A percentile compares a stretch with the other conserved stretches of the same genome.
Evolutionary conservation across 2,113 vertebrate species (phyloP).

Genomic region (Perca flavescens): DNA sequence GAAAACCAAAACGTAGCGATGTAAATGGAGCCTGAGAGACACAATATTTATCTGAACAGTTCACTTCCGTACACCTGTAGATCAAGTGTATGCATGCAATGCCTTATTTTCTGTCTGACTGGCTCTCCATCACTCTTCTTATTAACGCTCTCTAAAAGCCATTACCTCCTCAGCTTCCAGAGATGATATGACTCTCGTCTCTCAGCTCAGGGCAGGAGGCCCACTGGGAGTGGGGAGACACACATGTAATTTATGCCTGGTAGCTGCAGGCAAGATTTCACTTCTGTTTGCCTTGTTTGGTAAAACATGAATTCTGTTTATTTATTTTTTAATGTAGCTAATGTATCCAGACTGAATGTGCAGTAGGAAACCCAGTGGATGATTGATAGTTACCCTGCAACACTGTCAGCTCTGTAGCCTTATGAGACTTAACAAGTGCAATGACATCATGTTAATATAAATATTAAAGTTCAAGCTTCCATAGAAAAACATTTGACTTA

Average conservation of each 20-base stretch:
- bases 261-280: neutral
- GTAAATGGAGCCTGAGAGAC: neutral
- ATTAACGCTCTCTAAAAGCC: neutral
- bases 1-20: too few species aligned
- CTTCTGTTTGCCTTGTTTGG: conserved; percentile 10
- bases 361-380: neutral
- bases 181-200: neutral
- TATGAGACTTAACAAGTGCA: neutral
- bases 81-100: neutral
- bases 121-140: neutral
- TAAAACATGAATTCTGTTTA: neutral
- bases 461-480: neutral
- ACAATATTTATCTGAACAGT: neutral
- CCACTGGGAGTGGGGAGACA: neutral
- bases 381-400: neutral
- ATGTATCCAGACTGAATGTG: neutral
- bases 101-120: neutral
- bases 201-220: neutral
- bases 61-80: neutral
- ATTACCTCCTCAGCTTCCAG: neutral
- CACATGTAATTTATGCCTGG: conserved; percentile 19
- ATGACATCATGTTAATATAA: neutral
- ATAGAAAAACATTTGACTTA: neutral
- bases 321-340: neutral
- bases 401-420: neutral